Evolutionary conservation across 2,113 vertebrate genomes (phyloP), one percentile per base, ranked within the genome.

Genomic region (Elephas maximus): DNA sequence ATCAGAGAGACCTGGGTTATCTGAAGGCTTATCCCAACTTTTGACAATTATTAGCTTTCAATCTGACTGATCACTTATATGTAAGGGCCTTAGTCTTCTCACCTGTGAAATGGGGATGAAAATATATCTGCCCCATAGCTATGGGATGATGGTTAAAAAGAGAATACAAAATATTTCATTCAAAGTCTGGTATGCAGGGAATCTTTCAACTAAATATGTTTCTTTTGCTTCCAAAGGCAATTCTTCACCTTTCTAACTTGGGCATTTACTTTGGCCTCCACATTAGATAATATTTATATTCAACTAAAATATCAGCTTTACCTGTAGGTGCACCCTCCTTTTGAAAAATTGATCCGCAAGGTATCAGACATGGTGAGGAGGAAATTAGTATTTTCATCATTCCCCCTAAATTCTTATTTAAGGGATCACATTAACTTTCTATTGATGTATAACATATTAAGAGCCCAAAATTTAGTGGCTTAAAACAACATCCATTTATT

Each of bases 111-210:
- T 30, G 26, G 51, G 18, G 17, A 85, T 24, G 44, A 17, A 53
- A 1, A 11, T 57, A 21, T 57, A 8, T 88, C 65, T 81, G 28
- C 28, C 33, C 17, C 0, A 17, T 5, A 5, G 23, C 0, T 63
- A 30, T 30, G 51, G 3, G 30, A 23, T 77, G 48, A 69, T 80
- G 24, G 57, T 88, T 76, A 65, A 33, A 87, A 84, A 15, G 73
- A 33, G 26, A 80, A 33, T 57, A 8, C 5, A 81, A 37, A 57
- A 18, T 24, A 11, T 30, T 18, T 51, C 44, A 33, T 21, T 2
- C 20, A 51, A 33, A 41, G 11, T 6, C 20, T 48, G 1, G 1
- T 69, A 4, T 21, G 1, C 20, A 11, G 21, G 7, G 0, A 78
- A 45, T 85, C 45, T 62, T 85, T 69, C 23, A 53, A 67, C 24